Conservation (phyloP, 2,113 vertebrate genomes). For the Cynocephalus volans region DNA sequence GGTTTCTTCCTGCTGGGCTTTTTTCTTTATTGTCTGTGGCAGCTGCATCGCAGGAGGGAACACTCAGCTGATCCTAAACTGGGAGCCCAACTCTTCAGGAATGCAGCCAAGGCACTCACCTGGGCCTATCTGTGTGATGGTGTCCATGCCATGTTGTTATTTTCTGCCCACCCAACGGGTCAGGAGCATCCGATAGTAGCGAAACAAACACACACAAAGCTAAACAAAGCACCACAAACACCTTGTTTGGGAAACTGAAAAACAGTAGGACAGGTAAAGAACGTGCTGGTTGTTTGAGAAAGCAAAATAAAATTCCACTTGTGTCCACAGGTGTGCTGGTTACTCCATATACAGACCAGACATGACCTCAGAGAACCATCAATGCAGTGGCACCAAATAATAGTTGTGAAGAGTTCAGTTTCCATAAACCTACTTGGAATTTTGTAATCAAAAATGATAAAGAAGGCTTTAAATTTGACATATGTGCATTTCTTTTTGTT, state of each 20-base stretch:
- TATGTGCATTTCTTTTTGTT: neutral
- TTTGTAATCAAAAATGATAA: neutral
- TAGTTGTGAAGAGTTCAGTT: neutral
- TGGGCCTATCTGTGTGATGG: neutral
- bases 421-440: neutral
- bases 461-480: neutral
- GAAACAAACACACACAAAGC: neutral
- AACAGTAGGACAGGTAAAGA: conserved; percentile 10
- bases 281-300: conserved; percentile 43
- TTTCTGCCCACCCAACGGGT: neutral
- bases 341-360: neutral
- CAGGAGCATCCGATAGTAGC: neutral
- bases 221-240: neutral
- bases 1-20: neutral
- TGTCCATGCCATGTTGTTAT: neutral
- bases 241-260: conserved; percentile 51
- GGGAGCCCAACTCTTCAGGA: neutral
- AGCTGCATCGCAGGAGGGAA: neutral
- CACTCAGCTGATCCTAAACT: neutral
- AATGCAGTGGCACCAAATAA: neutral
- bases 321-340: neutral
- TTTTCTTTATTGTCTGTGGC: neutral
- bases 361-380: neutral
- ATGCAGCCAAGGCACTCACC: neutral
- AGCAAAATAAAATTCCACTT: conserved; percentile 56